A percentile compares a stretch with the other conserved stretches of the same genome.
Evolutionary conservation across 2,797 vertebrate genomes (phyloP).

Genomic region (Lepus townsendii): DNA sequence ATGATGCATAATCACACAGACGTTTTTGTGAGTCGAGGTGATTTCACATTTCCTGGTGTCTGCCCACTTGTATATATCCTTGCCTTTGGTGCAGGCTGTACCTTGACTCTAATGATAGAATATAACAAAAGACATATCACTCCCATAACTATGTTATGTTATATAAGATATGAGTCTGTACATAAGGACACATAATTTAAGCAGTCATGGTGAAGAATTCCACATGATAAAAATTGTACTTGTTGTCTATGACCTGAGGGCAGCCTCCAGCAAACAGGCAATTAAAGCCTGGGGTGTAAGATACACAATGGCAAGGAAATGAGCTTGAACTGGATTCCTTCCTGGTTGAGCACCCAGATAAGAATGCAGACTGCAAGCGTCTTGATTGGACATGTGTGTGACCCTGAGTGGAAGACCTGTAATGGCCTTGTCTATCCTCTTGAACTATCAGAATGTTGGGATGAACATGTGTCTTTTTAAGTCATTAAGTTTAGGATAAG

Average conservation of each 20-base stretch:
- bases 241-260: neutral
- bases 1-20: neutral
- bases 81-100: neutral
- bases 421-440: neutral
- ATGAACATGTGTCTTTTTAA: neutral
- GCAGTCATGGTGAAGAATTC: neutral
- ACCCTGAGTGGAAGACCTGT: neutral
- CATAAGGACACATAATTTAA: neutral
- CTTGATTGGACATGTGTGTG: neutral
- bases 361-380: neutral
- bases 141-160: neutral
- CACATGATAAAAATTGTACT: neutral
- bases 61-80: rapidly evolving
- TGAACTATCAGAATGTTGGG: neutral
- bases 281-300: neutral
- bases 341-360: neutral
- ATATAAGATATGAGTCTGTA: neutral
- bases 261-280: neutral
- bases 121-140: neutral
- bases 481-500: neutral
- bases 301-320: neutral
- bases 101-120: neutral
- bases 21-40: neutral
- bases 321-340: neutral
- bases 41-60: neutral